phyloP scores from a whole-genome alignment of 2,888 invertebrate species.

The Selenia dentaria region DNA sequence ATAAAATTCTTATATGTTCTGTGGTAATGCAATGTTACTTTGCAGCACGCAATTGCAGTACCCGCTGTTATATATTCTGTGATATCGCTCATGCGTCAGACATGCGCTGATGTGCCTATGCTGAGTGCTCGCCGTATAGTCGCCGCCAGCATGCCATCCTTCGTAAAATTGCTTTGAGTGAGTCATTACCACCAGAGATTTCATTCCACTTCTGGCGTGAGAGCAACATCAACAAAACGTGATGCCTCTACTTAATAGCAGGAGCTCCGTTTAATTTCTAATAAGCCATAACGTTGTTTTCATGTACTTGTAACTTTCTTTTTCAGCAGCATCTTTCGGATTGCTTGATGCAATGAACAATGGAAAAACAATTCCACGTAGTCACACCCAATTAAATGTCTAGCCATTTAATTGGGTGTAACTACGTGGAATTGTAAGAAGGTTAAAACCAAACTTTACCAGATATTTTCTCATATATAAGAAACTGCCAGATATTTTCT shows the following conservation, averaged over 20 bases:
- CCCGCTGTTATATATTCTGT: slow-evolving; percentile 6
- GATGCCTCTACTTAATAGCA: slow-evolving; percentile 55
- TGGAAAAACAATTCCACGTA: no score
- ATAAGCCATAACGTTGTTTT: slow-evolving; percentile 50
- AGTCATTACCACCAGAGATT: slow-evolving; percentile 31
- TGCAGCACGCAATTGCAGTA: slow-evolving; percentile 28
- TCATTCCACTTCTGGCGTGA: slow-evolving; percentile 44
- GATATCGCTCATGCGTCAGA: slow-evolving; percentile 2
- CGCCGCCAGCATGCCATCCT: slow-evolving; percentile 24
- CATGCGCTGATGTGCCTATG: no score
- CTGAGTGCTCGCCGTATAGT: no score
- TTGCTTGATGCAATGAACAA: background rate
- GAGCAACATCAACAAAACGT: slow-evolving; percentile 54
- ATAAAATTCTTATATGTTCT: slow-evolving; percentile 20
- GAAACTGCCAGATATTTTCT: no score
- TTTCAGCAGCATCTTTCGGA: slow-evolving; percentile 31
- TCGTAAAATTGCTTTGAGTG: slow-evolving; percentile 20
- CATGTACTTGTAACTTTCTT: slow-evolving; percentile 53
- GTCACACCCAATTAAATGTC: no score
- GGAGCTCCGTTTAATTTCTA: slow-evolving; percentile 51
- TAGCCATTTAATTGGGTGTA: no score
- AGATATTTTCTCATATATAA: no score
- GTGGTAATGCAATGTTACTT: slow-evolving; percentile 18
- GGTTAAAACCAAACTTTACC: no score
- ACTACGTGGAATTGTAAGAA: no score